A percentile compares a stretch with the other conserved stretches of the same genome.
phyloP scores from a whole-genome alignment of 35 echinoderm and acorn worm genomes.

The Strongylocentrotus purpuratus region DNA sequence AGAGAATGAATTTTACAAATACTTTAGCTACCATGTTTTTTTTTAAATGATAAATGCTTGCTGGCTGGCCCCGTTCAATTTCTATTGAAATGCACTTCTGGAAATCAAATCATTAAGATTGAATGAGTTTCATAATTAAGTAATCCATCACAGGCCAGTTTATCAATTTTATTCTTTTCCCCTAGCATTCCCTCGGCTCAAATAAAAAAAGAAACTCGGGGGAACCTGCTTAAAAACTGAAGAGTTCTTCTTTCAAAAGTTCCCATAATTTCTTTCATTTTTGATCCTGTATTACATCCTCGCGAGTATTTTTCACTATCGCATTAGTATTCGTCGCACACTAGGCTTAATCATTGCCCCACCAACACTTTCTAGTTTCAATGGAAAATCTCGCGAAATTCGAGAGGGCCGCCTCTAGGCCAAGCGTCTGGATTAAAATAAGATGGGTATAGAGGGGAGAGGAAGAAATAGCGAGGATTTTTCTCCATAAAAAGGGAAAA shows the following conservation, averaged over 20 bases:
- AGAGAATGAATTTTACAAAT: too few relatives aligned
- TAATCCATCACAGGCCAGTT: background rate
- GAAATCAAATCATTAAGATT: background rate
- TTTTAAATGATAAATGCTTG: too few relatives aligned
- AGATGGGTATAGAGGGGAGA: background rate
- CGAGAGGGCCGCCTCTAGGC: background rate
- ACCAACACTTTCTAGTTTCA: background rate
- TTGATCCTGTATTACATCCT: background rate
- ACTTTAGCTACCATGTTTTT: too few relatives aligned
- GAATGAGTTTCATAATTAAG: background rate
- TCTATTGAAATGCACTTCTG: background rate
- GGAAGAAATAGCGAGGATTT: background rate
- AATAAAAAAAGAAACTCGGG: background rate
- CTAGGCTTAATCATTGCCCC: background rate
- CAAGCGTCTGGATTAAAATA: background rate
- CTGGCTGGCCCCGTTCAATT: too few relatives aligned
- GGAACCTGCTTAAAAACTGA: background rate
- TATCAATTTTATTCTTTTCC: background rate
- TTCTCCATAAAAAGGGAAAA: background rate
- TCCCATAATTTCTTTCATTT: background rate
- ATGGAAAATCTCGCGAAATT: conserved; percentile 10
- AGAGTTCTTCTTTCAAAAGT: background rate
- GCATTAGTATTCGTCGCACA: background rate
- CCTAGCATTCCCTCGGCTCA: background rate
- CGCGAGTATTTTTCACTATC: background rate